Conservation (phyloP, 2,113 vertebrate genomes). For the Romanogobio albipinnatus region DNA sequence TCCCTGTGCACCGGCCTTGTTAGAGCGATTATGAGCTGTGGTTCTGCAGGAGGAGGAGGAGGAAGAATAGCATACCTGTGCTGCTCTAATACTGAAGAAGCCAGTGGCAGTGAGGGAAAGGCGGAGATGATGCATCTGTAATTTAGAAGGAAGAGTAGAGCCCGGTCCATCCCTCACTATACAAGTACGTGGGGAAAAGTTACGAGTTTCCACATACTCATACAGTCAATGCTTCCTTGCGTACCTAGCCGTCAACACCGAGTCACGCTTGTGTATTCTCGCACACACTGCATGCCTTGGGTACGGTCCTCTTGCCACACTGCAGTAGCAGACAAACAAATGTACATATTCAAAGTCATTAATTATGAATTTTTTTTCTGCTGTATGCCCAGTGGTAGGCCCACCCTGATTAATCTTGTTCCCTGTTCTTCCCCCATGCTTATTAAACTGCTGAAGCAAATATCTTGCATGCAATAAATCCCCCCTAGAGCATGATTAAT, state of each 20-base stretch:
- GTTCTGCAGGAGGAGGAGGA: slow-evolving; percentile 64
- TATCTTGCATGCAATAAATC: slow-evolving; percentile 80
- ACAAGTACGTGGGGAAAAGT: slow-evolving; percentile 12
- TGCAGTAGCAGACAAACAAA: slow-evolving; percentile 72
- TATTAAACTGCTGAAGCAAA: slow-evolving; percentile 84
- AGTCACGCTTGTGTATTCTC: neutral
- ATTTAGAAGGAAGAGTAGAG: slow-evolving; percentile 27
- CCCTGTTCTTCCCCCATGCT: slow-evolving; percentile 71
- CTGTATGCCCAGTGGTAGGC: slow-evolving; percentile 60
- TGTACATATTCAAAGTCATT: slow-evolving; percentile 80
- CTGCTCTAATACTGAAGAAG: slow-evolving; percentile 78
- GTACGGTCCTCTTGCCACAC: slow-evolving; percentile 29
- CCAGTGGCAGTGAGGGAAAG: neutral
- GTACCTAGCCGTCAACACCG: slow-evolving; percentile 20
- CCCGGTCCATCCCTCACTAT: neutral
- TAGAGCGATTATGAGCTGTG: slow-evolving; percentile 89
- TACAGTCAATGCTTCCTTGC: slow-evolving; percentile 30
- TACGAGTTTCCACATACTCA: neutral
- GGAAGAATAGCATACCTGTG: slow-evolving; percentile 75
- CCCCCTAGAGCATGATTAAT: slow-evolving; percentile 78
- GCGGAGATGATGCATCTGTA: slow-evolving; percentile 29
- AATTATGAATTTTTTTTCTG: slow-evolving; percentile 70
- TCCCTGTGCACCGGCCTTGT: slow-evolving; percentile 77
- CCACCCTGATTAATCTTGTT: slow-evolving; percentile 76
- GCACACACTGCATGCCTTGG: neutral